phyloP scores from a whole-genome alignment of 2,113 vertebrate genomes.

The Pachypanchax playfairii region DNA sequence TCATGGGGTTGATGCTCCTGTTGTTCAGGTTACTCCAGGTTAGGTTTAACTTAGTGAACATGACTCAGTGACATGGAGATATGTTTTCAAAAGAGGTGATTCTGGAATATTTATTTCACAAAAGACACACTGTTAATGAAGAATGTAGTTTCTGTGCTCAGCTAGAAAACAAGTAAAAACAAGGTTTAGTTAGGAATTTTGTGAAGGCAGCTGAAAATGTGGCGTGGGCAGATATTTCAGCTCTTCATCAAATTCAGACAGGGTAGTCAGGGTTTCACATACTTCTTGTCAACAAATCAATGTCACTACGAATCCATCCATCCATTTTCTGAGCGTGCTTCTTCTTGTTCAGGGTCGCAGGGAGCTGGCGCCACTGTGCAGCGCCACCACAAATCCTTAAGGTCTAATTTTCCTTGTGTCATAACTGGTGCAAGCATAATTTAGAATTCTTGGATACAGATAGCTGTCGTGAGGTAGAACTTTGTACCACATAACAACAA shows the following conservation, averaged over 20 bases:
- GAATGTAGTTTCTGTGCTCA: background rate
- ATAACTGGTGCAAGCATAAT: background rate
- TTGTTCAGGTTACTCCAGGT: conserved; percentile 7
- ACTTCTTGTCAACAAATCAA: background rate
- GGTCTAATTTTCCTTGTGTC: background rate
- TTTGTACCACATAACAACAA: no score
- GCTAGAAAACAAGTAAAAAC: conserved; percentile 1
- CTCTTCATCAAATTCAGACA: background rate
- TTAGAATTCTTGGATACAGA: background rate
- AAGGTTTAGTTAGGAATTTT: background rate
- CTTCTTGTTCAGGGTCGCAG: no score
- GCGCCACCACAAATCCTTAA: background rate
- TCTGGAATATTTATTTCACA: background rate
- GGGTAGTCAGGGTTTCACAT: conserved; percentile 7
- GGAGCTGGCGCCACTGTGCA: no score
- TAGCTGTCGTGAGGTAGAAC: background rate
- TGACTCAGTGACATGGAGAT: background rate
- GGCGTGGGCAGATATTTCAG: conserved; percentile 7
- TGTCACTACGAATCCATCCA: no score
- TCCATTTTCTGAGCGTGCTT: no score
- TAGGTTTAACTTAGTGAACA: conserved; percentile 23
- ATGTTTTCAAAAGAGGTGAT: background rate
- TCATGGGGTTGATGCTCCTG: background rate
- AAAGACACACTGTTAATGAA: no score
- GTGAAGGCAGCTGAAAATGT: conserved; percentile 1